Base-by-base conservation (phyloP, 2,113 vertebrate species). In the Cranoglanis bouderius region DNA sequence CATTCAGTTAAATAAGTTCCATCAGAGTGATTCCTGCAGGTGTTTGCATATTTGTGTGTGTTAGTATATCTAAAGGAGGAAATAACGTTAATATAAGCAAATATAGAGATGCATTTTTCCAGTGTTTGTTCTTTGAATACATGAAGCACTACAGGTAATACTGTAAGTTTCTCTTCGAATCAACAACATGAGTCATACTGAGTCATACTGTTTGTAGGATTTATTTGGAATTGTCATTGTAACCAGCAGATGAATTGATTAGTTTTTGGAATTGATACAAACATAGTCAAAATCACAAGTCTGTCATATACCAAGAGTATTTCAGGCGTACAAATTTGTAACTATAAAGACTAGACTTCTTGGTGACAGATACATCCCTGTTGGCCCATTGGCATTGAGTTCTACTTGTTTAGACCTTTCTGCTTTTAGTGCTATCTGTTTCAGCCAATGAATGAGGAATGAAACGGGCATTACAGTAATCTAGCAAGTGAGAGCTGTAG, bases 1-100 rank as follows among this genome's bases (percentile, higher is more conserved):
- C 70, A 85, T 67, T 40, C 32, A 85, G 46, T 2, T 4, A 63
- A 29, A 57, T 77, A 51, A 40, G 51, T 16, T 26, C 9, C 55
- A 86, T n/a, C 26, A 19, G n/a, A 43, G 6, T 78, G 13, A 32
- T 87, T 65, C 16, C 10, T 80, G 29, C 9, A 70, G 70, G 12
- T n/a, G 26, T 29, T 29, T 32, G 49, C 72, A 46, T 83, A 35
- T 88, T 67, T 90, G 82, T 77, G 40, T 65, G 63, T 90, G 77
- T 75, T 49, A 86, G 55, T 86, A 43, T 75, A 61, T 88, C 29
- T 84, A 49, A 38, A 19, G 16, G 21, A 81, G 29, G 24, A 67
- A 26, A 29, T 55, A 40, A 4, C 21, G 14, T 51, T 82, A 40
- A 82, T 35, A 38, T 63, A 13, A 51, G 57, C 57, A 70, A 70